Percentiles rank a stretch among this genome's conserved stretches.
These are phyloP conservation scores for Eumaeus atala DNA, from an alignment of 1,140 invertebrate genomes.

Conservation along the genomic window DNA sequence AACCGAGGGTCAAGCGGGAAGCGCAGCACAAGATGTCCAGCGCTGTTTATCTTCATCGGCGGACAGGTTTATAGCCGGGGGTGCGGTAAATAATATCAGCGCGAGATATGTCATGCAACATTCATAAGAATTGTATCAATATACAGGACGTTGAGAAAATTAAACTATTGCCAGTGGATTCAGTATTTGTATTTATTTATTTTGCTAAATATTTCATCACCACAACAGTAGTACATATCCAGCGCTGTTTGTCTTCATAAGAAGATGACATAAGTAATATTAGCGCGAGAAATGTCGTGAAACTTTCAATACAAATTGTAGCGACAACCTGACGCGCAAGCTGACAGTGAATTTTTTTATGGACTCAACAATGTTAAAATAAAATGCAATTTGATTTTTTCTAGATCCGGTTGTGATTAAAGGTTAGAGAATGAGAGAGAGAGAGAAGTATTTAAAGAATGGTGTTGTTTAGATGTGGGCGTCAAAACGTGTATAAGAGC, in stretches of 20 bases:
- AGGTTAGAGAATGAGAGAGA: no score
- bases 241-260: slow-evolving; percentile 60
- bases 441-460: no score
- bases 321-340: no score
- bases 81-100: slow-evolving; percentile 67
- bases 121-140: slow-evolving; percentile 48
- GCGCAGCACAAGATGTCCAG: slow-evolving; percentile 44
- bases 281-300: slow-evolving; percentile 55
- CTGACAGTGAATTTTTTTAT: no score
- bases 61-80: slow-evolving; percentile 61
- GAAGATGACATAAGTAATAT: slow-evolving; percentile 67
- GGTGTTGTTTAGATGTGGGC: no score
- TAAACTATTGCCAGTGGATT: no score
- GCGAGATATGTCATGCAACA: slow-evolving; percentile 62
- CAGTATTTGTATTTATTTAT: no score
- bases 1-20: slow-evolving; percentile 54
- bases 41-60: slow-evolving; percentile 62
- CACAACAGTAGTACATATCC: slow-evolving; percentile 28
- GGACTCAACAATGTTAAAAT: no score
- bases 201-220: no score
- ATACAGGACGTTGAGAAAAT: slow-evolving; percentile 35
- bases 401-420: no score
- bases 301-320: slow-evolving; percentile 60
- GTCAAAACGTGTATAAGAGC: no score
- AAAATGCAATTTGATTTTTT: no score